Conservation (phyloP, 2,888 invertebrate genomes). For the Ochlodes sylvanus region DNA sequence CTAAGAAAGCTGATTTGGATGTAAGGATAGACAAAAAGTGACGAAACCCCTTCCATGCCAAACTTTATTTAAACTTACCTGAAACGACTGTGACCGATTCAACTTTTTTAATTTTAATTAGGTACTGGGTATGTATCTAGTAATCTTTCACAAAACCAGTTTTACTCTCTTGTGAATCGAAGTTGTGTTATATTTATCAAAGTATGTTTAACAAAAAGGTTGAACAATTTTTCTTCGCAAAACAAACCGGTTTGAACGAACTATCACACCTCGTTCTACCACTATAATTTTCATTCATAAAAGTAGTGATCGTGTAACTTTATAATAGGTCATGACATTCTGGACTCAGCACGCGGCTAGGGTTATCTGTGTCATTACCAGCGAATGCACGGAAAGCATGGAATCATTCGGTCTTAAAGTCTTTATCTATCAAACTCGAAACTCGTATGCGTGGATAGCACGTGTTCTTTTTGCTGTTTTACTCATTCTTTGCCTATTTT, state of each 20-base stretch:
- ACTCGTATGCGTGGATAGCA: too few species aligned
- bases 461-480: too few species aligned
- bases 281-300: background rate
- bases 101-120: slow-evolving; percentile 2
- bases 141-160: background rate
- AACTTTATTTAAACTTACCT: too few species aligned
- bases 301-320: background rate
- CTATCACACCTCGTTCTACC: background rate
- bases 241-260: background rate
- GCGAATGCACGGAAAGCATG: background rate
- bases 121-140: background rate
- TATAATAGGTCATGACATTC: background rate
- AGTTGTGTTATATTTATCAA: too few species aligned
- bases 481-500: too few species aligned
- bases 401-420: background rate
- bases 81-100: too few species aligned
- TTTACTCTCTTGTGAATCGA: background rate
- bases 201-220: background rate
- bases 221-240: background rate
- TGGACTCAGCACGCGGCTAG: background rate
- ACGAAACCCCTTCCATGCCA: too few species aligned
- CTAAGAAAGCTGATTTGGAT: too few species aligned
- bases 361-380: background rate
- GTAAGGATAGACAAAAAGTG: too few species aligned
- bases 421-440: too few species aligned